These are phyloP conservation scores for Smittia aterrima DNA, from an alignment of 2,888 invertebrate genomes.

Conservation along the genomic window DNA sequence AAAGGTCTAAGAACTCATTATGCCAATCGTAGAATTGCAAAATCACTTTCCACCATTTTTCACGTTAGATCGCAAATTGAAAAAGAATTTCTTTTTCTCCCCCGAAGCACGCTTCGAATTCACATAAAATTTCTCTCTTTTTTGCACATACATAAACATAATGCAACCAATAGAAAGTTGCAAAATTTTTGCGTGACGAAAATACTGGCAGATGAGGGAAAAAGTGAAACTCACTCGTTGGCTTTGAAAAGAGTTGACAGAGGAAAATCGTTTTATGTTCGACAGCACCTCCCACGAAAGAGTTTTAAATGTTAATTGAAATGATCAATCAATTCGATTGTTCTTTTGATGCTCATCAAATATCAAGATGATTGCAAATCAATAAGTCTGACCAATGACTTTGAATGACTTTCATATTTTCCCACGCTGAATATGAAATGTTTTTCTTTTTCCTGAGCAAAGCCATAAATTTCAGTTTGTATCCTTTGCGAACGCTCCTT, in stretches of 20 bases:
- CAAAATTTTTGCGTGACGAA: conserved; percentile 13
- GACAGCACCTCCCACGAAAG: background rate
- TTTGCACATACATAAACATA: background rate
- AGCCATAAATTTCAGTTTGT: background rate
- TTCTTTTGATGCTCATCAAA: no score
- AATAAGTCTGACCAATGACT: no score
- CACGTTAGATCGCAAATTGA: background rate
- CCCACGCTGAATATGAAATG: background rate
- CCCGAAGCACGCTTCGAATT: background rate
- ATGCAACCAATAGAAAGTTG: background rate
- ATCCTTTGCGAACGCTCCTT: background rate
- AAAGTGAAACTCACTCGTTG: background rate
- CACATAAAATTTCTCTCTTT: conserved; percentile 10
- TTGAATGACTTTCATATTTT: background rate
- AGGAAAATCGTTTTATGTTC: background rate
- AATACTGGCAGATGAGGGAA: background rate
- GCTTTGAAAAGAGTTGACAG: background rate
- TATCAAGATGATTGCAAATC: no score
- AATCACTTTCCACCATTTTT: background rate
- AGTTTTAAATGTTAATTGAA: background rate
- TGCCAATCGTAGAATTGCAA: background rate
- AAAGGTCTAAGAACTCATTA: no score
- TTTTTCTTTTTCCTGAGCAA: background rate
- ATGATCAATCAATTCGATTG: no score
- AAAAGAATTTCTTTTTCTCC: background rate